phyloP scores from a whole-genome alignment of 2,888 invertebrate species.

The Aplocera efformata region DNA sequence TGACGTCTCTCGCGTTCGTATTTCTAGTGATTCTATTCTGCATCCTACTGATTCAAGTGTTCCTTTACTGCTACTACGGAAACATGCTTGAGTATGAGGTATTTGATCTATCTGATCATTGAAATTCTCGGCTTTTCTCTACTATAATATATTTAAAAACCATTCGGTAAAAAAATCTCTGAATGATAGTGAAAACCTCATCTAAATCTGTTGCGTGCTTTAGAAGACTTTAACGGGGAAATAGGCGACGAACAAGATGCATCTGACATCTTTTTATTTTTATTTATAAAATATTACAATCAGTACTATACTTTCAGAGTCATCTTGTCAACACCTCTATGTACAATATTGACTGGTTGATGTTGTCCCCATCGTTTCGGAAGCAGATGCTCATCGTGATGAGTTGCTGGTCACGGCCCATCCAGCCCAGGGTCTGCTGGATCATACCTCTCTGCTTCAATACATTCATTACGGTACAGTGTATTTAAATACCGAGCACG shows the following conservation, averaged over 20 bases:
- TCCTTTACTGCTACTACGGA: conserved; percentile 46
- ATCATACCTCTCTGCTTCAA: conserved; percentile 39
- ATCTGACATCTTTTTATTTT: too few species aligned
- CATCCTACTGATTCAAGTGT: conserved; percentile 33
- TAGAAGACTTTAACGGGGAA: too few species aligned
- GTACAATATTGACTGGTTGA: conserved; percentile 44
- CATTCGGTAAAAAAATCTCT: too few species aligned
- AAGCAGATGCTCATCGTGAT: conserved; percentile 42
- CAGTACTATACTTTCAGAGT: conserved; percentile 34
- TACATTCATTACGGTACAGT: conserved; percentile 42
- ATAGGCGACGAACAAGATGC: too few species aligned
- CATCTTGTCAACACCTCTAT: conserved; percentile 34
- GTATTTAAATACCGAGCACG: too few species aligned
- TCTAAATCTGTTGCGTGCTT: too few species aligned
- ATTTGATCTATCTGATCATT: too few species aligned
- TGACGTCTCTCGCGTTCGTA: conserved; percentile 31
- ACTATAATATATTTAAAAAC: too few species aligned
- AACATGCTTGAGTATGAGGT: conserved; percentile 44
- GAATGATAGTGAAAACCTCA: too few species aligned
- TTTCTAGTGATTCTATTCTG: conserved; percentile 25
- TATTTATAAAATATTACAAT: too few species aligned
- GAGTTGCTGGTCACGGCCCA: conserved; percentile 40
- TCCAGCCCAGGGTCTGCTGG: conserved; percentile 33
- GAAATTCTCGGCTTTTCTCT: too few species aligned
- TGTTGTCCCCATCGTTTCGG: conserved; percentile 42